A percentile compares a stretch with the other conserved stretches of the same genome.
Conservation (phyloP, 2,888 invertebrate species). For the Dynastes hyllus region DNA sequence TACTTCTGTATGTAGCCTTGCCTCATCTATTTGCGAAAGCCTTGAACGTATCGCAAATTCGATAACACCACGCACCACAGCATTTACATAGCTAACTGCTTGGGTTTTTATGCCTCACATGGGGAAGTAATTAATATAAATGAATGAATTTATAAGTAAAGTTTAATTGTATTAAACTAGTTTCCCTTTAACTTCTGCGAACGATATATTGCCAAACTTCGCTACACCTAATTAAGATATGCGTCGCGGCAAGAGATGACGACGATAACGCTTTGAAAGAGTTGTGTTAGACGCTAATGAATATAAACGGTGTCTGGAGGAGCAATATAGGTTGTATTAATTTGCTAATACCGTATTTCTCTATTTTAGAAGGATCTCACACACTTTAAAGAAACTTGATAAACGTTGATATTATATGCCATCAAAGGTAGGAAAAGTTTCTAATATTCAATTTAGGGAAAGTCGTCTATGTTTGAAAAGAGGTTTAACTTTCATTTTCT, state of each 20-base stretch:
- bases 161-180: conserved; percentile 41
- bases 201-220: conserved; percentile 49
- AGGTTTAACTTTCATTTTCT: no score
- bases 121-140: conserved; percentile 38
- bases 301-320: conserved; percentile 25
- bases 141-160: conserved; percentile 43
- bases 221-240: conserved; percentile 49
- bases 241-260: conserved; percentile 35
- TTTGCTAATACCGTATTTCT: conserved; percentile 6
- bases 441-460: no score
- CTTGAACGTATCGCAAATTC: background rate
- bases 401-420: background rate
- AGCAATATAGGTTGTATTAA: conserved; percentile 25
- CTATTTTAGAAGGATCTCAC: background rate
- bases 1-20: no score
- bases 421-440: no score
- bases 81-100: conserved; percentile 8
- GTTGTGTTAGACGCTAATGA: conserved; percentile 27
- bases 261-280: conserved; percentile 34
- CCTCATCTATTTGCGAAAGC: background rate
- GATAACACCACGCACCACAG: background rate
- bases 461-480: no score
- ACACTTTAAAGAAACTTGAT: background rate
- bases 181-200: conserved; percentile 30
- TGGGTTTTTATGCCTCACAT: conserved; percentile 16